A percentile compares a stretch with the other conserved stretches of the same genome.
These are phyloP conservation scores for Eulemur rufifrons DNA, from an alignment of 2,113 vertebrate genomes.

Conservation along the genomic window DNA sequence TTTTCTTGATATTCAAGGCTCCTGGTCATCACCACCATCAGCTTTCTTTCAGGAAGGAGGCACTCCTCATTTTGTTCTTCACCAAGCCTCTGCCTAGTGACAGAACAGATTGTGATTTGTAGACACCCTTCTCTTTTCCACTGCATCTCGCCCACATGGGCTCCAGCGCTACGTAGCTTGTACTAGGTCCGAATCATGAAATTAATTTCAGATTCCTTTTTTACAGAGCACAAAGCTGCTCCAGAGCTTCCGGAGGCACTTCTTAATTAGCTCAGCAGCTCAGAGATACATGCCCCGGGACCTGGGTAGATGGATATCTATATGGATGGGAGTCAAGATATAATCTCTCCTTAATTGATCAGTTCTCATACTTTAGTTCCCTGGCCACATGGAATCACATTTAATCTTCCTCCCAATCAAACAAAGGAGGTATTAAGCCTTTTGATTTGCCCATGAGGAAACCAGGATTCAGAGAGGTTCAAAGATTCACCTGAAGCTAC, in stretches of 20 bases:
- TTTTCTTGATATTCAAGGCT: neutral
- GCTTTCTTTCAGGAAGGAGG: neutral
- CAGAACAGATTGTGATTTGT: fast-evolving
- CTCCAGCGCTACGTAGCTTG: neutral
- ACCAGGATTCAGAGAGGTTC: neutral
- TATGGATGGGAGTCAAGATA: neutral
- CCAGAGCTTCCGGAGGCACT: neutral
- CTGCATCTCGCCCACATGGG: neutral
- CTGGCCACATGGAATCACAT: neutral
- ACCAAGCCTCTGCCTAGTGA: neutral
- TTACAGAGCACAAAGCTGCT: neutral
- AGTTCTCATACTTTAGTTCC: neutral
- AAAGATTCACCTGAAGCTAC: neutral
- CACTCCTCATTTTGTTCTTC: neutral
- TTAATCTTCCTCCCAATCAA: neutral
- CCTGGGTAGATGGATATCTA: neutral
- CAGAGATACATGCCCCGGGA: neutral
- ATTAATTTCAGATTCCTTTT: neutral
- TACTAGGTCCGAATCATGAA: neutral
- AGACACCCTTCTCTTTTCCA: neutral
- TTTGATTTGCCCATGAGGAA: neutral
- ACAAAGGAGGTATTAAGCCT: neutral
- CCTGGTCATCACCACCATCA: neutral
- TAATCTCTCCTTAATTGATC: neutral
- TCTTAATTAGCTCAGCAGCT: neutral